phyloP scores from a whole-genome alignment of 2,797 vertebrate species.

The Lagodon rhomboides region DNA sequence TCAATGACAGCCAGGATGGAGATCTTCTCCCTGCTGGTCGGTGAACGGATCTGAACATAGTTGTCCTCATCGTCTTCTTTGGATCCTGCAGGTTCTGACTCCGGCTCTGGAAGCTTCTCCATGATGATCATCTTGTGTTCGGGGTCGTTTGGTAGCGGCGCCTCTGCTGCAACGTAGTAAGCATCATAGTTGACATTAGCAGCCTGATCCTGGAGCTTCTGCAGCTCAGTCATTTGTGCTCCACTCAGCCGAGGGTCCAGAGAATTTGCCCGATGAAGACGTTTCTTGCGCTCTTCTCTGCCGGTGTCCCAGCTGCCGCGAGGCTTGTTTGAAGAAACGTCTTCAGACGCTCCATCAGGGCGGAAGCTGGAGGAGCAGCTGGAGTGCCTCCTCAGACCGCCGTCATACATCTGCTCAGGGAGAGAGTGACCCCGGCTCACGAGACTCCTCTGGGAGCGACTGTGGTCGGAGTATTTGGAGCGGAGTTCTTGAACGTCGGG shows the following conservation, averaged over 20 bases:
- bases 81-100: not conserved
- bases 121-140: slow-evolving; percentile 83
- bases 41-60: slow-evolving; percentile 88
- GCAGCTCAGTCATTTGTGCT: slow-evolving; percentile 40
- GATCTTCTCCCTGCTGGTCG: slow-evolving; percentile 88
- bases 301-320: not conserved
- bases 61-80: slow-evolving; percentile 49
- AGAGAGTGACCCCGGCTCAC: slow-evolving; percentile 81
- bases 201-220: slow-evolving; percentile 50
- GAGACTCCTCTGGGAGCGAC: not conserved
- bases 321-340: not conserved
- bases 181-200: not conserved
- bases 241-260: slow-evolving; percentile 54
- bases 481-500: slow-evolving; percentile 91
- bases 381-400: slow-evolving; percentile 59
- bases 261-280: slow-evolving; percentile 68
- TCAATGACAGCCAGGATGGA: slow-evolving; percentile 86
- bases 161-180: slow-evolving; percentile 81
- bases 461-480: slow-evolving; percentile 82
- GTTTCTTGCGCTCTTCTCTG: slow-evolving; percentile 26
- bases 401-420: slow-evolving; percentile 79
- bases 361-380: slow-evolving; percentile 54
- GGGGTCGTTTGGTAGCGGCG: slow-evolving; percentile 69
- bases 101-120: slow-evolving; percentile 79
- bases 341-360: not conserved